phyloP scores from a whole-genome alignment of 1,140 invertebrate species.

The Rhagoletis pomonella region DNA sequence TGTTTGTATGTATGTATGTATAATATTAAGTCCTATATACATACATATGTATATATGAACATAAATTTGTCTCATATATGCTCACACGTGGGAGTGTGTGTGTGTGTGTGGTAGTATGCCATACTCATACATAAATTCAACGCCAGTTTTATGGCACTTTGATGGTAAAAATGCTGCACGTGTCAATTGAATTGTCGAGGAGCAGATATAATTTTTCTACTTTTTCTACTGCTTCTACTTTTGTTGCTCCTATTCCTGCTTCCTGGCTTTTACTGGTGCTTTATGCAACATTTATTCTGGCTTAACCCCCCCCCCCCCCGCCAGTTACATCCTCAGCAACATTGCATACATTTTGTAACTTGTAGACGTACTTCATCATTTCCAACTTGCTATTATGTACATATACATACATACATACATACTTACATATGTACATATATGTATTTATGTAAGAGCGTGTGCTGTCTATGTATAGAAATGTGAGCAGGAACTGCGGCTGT shows the following conservation, averaged over 20 bases:
- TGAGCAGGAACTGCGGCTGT: not conserved
- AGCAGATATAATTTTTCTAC: constrained; percentile 38
- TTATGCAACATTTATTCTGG: no score
- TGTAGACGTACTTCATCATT: no score
- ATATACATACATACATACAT: not conserved
- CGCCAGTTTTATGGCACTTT: constrained; percentile 48
- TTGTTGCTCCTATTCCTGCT: not conserved
- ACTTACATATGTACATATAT: not conserved
- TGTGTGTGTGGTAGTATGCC: not conserved
- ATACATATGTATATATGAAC: not conserved
- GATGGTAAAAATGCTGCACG: constrained; percentile 53
- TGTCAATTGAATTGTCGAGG: constrained; percentile 50
- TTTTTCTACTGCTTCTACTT: not conserved
- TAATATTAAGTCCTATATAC: not conserved
- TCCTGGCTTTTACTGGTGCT: not conserved
- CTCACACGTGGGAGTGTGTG: not conserved
- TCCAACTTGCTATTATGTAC: no score
- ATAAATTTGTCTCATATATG: constrained; percentile 22
- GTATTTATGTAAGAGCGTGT: not conserved
- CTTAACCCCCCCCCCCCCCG: no score
- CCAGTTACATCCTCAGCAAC: no score
- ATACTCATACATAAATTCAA: constrained; percentile 51
- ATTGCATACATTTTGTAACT: no score
- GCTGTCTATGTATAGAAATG: no score
- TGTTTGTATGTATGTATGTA: not conserved